A percentile compares a stretch with the other conserved stretches of the same genome.
Conservation (phyloP, 2,797 vertebrate genomes). For the Philypnodon macrostomus region DNA sequence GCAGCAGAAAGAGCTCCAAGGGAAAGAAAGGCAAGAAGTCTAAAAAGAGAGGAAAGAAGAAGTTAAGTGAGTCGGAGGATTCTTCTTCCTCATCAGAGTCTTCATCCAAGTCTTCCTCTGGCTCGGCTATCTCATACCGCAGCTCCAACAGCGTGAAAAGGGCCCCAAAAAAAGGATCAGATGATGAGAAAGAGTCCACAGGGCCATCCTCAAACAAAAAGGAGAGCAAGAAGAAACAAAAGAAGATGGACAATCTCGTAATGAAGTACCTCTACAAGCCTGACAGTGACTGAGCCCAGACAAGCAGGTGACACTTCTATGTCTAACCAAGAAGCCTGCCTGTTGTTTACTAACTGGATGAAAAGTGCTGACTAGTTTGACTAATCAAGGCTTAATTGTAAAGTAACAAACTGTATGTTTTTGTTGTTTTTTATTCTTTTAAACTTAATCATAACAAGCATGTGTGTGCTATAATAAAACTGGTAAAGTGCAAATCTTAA, state of each 20-base stretch:
- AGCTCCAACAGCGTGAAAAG: constrained; percentile 91
- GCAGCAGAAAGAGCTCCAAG: constrained; percentile 66
- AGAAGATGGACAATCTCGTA: constrained; percentile 89
- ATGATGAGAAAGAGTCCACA: constrained; percentile 46
- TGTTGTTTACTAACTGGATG: constrained; percentile 6
- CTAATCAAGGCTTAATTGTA: too few species aligned
- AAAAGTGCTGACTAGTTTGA: constrained; percentile 39
- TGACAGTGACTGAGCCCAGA: constrained; percentile 87
- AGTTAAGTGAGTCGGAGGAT: constrained; percentile 70
- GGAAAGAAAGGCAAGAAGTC: constrained; percentile 79
- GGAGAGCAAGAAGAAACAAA: constrained; percentile 85
- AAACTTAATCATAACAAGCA: neutral
- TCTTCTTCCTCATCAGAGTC: constrained; percentile 76
- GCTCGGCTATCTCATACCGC: constrained; percentile 86
- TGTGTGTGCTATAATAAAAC: neutral
- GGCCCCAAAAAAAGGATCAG: constrained; percentile 59
- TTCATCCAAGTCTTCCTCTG: constrained; percentile 73
- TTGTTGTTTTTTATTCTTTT: neutral
- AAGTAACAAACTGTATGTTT: neutral
- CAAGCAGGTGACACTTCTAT: constrained; percentile 83
- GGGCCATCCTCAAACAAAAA: constrained; percentile 70
- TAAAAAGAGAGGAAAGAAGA: constrained; percentile 82
- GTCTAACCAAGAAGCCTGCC: constrained; percentile 59
- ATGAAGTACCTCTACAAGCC: constrained; percentile 97
- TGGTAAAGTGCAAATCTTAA: too few species aligned